phyloP scores from a whole-genome alignment of 1,140 invertebrate genomes.

The Lordiphosa stackelbergi region DNA sequence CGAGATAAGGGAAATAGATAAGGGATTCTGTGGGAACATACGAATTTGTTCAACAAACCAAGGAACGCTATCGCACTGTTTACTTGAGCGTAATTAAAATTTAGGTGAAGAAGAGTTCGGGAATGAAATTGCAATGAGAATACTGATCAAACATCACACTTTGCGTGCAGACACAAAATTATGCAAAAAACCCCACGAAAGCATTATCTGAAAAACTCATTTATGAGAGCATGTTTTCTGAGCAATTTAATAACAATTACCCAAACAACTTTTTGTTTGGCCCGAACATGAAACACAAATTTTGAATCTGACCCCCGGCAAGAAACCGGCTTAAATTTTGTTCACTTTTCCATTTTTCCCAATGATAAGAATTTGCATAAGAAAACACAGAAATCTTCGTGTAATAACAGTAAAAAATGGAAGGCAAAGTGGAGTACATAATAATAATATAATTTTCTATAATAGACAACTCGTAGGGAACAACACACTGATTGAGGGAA shows the following conservation, averaged over 20 bases:
- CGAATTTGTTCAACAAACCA: no score
- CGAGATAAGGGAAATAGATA: constrained; percentile 15
- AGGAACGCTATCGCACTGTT: no score
- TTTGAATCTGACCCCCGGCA: constrained; percentile 4
- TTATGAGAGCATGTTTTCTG: constrained; percentile 4
- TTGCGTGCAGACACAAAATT: constrained; percentile 6
- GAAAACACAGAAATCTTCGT: constrained; percentile 31
- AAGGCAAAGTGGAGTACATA: constrained; percentile 55
- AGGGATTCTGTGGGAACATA: constrained; percentile 9
- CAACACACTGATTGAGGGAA: constrained; percentile 38
- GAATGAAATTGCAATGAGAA: no score
- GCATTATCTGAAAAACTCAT: constrained; percentile 5
- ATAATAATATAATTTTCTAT: constrained; percentile 75
- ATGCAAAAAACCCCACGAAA: neutral
- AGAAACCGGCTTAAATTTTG: constrained; percentile 6
- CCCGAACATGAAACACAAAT: constrained; percentile 1
- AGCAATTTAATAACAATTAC: constrained; percentile 19
- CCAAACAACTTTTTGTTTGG: neutral
- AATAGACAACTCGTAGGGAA: constrained; percentile 35
- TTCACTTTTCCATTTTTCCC: constrained; percentile 9
- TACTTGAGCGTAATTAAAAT: no score
- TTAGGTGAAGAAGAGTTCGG: no score
- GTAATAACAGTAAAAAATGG: constrained; percentile 59
- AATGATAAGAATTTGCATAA: constrained; percentile 46
- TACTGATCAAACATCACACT: no score